phyloP scores from a whole-genome alignment of 2,113 vertebrate species.

The Ictalurus furcatus region DNA sequence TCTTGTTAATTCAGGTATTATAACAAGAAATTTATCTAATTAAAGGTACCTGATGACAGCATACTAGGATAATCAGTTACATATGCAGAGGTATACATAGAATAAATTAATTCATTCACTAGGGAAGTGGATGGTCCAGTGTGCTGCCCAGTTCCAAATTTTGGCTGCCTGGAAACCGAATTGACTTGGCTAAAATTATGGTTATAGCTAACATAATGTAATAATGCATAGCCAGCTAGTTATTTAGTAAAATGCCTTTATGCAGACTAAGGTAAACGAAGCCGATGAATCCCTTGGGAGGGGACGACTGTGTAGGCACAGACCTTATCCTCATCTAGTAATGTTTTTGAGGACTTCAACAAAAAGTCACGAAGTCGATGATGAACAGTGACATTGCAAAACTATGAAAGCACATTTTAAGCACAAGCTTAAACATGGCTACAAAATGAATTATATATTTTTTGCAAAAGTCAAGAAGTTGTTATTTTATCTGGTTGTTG shows the following conservation, averaged over 20 bases:
- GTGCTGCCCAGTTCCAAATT: neutral
- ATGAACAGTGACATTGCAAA: neutral
- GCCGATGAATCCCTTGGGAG: neutral
- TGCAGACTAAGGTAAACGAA: neutral
- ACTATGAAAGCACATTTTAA: neutral
- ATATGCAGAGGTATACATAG: neutral
- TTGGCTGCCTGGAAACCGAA: neutral
- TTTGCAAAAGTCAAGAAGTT: neutral
- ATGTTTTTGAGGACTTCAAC: neutral
- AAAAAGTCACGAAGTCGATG: neutral
- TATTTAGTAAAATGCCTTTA: neutral
- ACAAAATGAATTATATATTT: neutral
- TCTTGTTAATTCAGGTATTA: neutral
- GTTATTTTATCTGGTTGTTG: neutral
- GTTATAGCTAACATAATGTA: neutral
- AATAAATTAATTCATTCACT: neutral
- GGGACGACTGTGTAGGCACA: neutral
- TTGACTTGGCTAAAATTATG: neutral
- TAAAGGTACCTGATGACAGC: neutral
- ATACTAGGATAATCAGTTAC: neutral
- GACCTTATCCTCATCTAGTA: neutral
- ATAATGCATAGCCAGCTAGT: neutral
- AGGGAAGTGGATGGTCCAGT: neutral
- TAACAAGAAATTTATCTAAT: neutral
- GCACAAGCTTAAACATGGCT: neutral